Evolutionary conservation across 1,140 invertebrate species (phyloP).

Genomic region (Xylocopa sonorina): DNA sequence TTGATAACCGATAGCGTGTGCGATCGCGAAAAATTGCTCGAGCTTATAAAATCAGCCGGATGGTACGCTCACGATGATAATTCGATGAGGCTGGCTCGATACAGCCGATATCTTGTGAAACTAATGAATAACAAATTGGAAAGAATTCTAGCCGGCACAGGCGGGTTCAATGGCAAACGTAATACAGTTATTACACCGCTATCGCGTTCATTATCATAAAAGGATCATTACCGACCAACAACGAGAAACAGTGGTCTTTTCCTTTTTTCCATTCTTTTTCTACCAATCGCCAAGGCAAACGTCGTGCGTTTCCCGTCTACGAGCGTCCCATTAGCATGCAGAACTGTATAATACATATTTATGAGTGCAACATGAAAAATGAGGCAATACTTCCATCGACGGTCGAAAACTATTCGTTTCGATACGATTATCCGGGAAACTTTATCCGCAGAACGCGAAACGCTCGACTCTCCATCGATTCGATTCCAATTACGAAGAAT

Average conservation of each 20-base stretch:
- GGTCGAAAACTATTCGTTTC: slow-evolving; percentile 7
- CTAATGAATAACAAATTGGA: slow-evolving; percentile 39
- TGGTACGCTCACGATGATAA: neutral
- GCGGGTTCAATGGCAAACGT: neutral
- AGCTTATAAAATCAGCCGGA: neutral
- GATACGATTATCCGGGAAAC: slow-evolving; percentile 10
- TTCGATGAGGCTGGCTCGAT: neutral
- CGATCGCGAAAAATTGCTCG: neutral
- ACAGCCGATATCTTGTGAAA: neutral
- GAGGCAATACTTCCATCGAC: neutral
- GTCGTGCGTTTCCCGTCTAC: neutral
- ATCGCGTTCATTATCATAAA: slow-evolving; percentile 38
- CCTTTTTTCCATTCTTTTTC: too few species aligned
- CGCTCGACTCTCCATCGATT: neutral
- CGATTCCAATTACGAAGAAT: neutral
- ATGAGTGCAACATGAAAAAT: slow-evolving; percentile 29
- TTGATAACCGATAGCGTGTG: neutral
- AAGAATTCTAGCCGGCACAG: slow-evolving; percentile 8
- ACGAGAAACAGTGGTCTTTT: slow-evolving; percentile 28
- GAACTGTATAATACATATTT: slow-evolving; percentile 36
- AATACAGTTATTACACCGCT: slow-evolving; percentile 20
- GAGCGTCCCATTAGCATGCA: slow-evolving; percentile 13
- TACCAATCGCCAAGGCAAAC: neutral
- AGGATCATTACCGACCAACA: slow-evolving; percentile 29
- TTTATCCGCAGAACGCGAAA: slow-evolving; percentile 5